Evolutionary conservation across 92 coral and sea anemone genomes (phyloP).

Genomic region (Phenganax stokvisi): DNA sequence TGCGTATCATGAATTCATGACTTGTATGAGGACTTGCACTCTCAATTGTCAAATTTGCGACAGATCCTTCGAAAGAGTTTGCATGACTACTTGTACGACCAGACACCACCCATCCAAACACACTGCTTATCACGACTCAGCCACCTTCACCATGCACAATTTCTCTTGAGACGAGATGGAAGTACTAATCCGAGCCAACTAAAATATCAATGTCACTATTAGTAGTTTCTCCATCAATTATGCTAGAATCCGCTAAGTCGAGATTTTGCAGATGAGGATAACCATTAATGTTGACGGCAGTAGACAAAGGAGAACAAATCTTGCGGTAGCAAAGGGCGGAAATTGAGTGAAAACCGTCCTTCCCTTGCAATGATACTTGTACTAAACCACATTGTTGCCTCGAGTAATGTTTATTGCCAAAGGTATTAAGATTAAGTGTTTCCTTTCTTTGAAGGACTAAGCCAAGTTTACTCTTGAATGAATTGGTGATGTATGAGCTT

Average conservation of each 20-base stretch:
- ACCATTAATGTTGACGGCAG: neutral
- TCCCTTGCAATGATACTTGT: neutral
- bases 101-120: neutral
- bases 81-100: neutral
- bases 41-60: neutral
- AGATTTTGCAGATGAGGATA: neutral
- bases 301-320: neutral
- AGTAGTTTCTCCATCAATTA: neutral
- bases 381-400: slow-evolving; percentile 34
- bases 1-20: neutral
- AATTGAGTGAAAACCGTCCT: neutral
- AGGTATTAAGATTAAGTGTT: slow-evolving; percentile 37
- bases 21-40: neutral
- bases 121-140: neutral
- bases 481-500: neutral
- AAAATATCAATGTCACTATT: neutral
- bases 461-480: slow-evolving; percentile 17
- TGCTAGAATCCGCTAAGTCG: neutral
- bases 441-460: slow-evolving; percentile 37
- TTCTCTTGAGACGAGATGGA: neutral
- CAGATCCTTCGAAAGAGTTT: neutral
- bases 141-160: neutral
- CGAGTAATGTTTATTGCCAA: slow-evolving; percentile 26
- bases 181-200: neutral
- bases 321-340: neutral